These are phyloP conservation scores for Notarius lentiginosus DNA, from an alignment of 2,113 vertebrate genomes.

Conservation along the genomic window DNA sequence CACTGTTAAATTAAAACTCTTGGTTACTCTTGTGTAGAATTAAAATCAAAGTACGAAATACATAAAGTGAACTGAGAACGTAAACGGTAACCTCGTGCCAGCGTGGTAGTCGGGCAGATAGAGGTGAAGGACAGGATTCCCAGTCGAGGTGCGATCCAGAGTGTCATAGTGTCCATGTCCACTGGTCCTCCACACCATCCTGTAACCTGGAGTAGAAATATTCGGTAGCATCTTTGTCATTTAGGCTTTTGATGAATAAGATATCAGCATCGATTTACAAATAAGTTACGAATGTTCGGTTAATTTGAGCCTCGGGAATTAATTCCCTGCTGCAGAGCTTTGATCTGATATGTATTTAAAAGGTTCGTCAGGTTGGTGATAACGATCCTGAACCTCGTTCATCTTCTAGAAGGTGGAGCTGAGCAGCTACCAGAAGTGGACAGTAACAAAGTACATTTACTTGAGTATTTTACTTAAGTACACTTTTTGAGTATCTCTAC, in stretches of 20 bases:
- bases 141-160: background rate
- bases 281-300: too few species aligned
- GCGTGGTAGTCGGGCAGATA: slow-evolving; percentile 59
- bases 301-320: too few species aligned
- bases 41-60: too few species aligned
- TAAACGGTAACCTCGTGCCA: background rate
- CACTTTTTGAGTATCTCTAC: too few species aligned
- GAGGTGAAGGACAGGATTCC: slow-evolving; percentile 60
- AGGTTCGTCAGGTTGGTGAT: background rate
- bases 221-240: too few species aligned
- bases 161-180: background rate
- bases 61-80: too few species aligned
- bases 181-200: slow-evolving; percentile 30
- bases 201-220: background rate
- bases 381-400: background rate
- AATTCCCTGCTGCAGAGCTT: background rate
- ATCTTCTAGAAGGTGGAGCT: background rate
- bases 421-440: background rate
- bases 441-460: too few species aligned
- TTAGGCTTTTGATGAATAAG: too few species aligned
- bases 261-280: too few species aligned
- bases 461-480: too few species aligned
- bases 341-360: slow-evolving; percentile 24
- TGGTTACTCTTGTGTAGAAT: too few species aligned
- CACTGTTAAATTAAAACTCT: too few species aligned